Evolutionary conservation across 2,113 vertebrate species (phyloP).

Genomic region (Ginglymostoma cirratum): DNA sequence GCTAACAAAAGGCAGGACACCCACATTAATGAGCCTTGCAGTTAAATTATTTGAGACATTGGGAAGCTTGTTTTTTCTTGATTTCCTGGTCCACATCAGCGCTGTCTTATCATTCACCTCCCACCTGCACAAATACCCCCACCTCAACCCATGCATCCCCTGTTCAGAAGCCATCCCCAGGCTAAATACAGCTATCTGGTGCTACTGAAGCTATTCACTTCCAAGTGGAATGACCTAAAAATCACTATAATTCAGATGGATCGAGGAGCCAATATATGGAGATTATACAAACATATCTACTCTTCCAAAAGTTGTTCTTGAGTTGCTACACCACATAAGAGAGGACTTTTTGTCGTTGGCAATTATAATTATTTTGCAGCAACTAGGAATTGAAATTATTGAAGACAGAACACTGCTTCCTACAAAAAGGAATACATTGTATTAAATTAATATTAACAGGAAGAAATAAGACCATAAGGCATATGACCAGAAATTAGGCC

Average conservation of each 20-base stretch:
- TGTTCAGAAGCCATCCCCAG: background rate
- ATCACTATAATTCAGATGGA: conserved; percentile 45
- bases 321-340: conserved; percentile 37
- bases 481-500: too few species aligned
- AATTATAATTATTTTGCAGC: conserved; percentile 42
- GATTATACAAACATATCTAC: conserved; percentile 42
- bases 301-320: conserved; percentile 40
- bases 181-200: conserved; percentile 47
- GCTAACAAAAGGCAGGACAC: background rate
- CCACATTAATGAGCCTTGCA: background rate
- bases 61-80: background rate
- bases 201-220: conserved; percentile 51
- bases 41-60: background rate
- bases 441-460: background rate
- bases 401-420: background rate
- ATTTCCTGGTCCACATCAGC: background rate
- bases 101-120: background rate
- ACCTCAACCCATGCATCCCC: background rate
- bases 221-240: conserved; percentile 47
- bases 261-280: conserved; percentile 46
- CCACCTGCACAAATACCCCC: too few species aligned
- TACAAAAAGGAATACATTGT: background rate
- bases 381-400: background rate
- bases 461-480: too few species aligned
- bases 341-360: conserved; percentile 41